Base-by-base conservation (phyloP, 2,888 invertebrate genomes). In the Caenorhabditis becei region DNA sequence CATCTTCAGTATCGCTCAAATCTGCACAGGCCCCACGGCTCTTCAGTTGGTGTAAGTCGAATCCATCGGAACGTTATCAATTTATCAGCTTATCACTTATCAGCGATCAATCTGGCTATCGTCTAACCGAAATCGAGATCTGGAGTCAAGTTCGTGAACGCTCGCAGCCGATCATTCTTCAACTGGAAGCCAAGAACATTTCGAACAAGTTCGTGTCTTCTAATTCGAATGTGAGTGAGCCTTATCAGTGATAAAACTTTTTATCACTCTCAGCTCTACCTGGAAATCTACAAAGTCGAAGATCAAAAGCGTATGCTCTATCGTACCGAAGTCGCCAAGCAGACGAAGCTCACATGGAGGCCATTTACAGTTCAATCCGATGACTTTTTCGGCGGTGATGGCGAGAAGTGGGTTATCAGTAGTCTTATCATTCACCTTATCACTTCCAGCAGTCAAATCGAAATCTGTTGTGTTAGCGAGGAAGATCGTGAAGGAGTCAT, bases 131-230 rank as follows among this genome's bases (percentile, higher is more conserved):
- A 44, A 28, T 86, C 24, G 77, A 81, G 67, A 78, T 88, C 47
- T 87, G 85, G 53, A 85, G 86, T 37, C 83, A 82, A 23, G 24
- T 88, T 16, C 77, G 88, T n/a, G 81, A 86, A 10, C 77, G 83
- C 18, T 75, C 87, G 8, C 87, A 88, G 35, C 83, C 88, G 11
- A 80, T 88, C 41, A 58, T 88, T 10, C 74, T 88, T 44, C 88
- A 88, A 65, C 78, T 88, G 65, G 82, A 80, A 14, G 86, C 88
- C 26, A 82, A 81, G 59, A 86, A 85, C 66, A 72, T 87, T 28
- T 75, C 79, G 20, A 84, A 77, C 58, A 88, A 88, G 47, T 41
- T 80, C 37, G 47, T 59, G 11, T 75, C 80, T 0, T 59, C 69
- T 0, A 80, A 74, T 51, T 80, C 80, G 20, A 80, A 62, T 70